Evolutionary conservation across 2,113 vertebrate species (phyloP), one percentile per base, ranked within the genome.

Genomic region (Lycocorax pyrrhopterus): DNA sequence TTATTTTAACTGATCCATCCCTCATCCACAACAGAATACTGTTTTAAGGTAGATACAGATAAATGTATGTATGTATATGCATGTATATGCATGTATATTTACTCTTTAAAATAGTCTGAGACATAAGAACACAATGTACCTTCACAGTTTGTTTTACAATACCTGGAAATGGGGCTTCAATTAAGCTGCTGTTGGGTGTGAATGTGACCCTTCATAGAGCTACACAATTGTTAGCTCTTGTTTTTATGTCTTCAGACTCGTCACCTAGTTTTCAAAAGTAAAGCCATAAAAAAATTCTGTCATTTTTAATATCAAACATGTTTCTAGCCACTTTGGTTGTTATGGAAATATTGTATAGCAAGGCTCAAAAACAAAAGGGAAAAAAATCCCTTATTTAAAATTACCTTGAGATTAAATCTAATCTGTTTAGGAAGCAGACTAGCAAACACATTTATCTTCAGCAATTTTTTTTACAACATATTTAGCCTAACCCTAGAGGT

Each of bases 301-400:
- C 8, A 85, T 66, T 75, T 49, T 33, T 15, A 66, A 16, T 6
- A 29, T 8, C 21, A 39, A 79, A 33, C 8, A 26, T 5, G 4
- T 21, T 87, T 64, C 30, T 60, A 78, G 47, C 10, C 7, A 39
- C 18, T 30, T 19, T 8, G 13, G 43, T 41, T 51, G 17, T 16
- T 41, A 46, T 76, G 41, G 52, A 53, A 75, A 51, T 17, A 43
- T 6, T 6, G 7, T 2, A 2, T 4, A 60, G 26, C 17, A 76
- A 67, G 27, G 37, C 11, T 46, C 6, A 53, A 90, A 88, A 68
- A 23, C 13, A 56, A 53, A 63, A 22, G 3, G 2, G 0, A 66
- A 68, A 58, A 33, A 14, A 3, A 0, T 0, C 0, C 2, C 7
- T 11, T 25, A 67, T n/a, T 75, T 63, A 32, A 72, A 64, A 27